Conservation (phyloP, 2,888 invertebrate genomes). For the Cacoxenus indagator region DNA sequence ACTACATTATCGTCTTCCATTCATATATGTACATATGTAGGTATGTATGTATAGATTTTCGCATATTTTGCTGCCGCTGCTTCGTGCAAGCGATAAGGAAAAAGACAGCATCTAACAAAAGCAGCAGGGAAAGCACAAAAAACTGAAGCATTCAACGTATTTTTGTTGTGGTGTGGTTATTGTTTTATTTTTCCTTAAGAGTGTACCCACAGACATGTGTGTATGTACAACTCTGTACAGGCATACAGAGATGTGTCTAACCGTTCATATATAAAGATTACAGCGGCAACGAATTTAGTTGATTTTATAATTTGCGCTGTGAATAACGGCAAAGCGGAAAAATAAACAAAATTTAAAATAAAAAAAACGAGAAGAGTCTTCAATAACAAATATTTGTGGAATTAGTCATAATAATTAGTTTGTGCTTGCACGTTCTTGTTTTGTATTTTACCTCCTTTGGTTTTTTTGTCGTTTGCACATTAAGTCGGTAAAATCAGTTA, state of each 20-base stretch:
- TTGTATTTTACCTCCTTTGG: too few relatives aligned
- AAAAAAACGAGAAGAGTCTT: too few relatives aligned
- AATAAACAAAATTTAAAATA: too few relatives aligned
- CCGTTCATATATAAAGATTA: conserved; percentile 1
- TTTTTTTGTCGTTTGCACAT: background rate
- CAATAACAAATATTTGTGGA: too few relatives aligned
- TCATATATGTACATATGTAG: too few relatives aligned
- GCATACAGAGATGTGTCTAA: background rate
- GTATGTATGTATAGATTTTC: conserved; percentile 1
- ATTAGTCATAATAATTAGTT: too few relatives aligned
- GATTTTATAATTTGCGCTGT: background rate
- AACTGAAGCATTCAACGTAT: background rate
- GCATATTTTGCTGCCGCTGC: background rate
- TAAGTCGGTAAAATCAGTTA: too few relatives aligned
- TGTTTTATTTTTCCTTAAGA: background rate
- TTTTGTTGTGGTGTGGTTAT: background rate
- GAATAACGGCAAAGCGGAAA: background rate
- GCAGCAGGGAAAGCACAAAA: background rate
- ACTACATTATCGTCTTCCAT: too few relatives aligned
- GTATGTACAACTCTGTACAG: too few relatives aligned
- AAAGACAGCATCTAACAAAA: background rate
- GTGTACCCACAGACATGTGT: background rate
- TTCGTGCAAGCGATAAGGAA: conserved; percentile 12
- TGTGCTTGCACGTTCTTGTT: too few relatives aligned
- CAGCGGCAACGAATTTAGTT: conserved; percentile 5